Percentiles rank a stretch among this genome's conserved stretches.
These are phyloP conservation scores for Apteryx mantelli DNA, from an alignment of 2,113 vertebrate genomes.

Conservation along the genomic window DNA sequence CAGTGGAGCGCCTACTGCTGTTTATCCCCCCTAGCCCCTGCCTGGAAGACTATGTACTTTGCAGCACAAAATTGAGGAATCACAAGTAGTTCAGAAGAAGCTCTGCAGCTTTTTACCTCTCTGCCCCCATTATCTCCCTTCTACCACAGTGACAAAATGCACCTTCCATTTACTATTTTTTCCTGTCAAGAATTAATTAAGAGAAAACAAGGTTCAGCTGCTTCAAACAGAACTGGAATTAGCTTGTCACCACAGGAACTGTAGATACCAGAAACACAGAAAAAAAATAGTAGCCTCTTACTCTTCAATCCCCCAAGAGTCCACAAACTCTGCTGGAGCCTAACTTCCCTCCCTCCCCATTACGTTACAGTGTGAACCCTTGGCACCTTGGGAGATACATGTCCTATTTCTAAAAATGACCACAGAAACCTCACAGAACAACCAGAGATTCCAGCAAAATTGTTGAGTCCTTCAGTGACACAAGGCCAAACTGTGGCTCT, in stretches of 20 bases:
- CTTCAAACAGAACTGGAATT: neutral
- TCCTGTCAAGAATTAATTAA: neutral
- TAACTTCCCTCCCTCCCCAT: neutral
- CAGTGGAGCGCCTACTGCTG: rapidly evolving
- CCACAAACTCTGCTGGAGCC: neutral
- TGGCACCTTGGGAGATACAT: neutral
- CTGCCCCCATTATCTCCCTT: neutral
- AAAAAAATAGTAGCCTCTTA: neutral
- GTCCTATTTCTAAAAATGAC: neutral
- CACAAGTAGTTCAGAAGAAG: neutral
- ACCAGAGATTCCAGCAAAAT: neutral
- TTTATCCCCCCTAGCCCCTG: neutral
- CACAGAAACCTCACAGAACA: neutral
- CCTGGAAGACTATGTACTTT: neutral
- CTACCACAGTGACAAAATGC: neutral
- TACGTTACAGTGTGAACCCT: neutral
- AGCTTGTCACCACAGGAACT: neutral
- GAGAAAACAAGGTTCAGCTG: neutral
- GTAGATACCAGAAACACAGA: neutral
- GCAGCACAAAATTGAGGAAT: neutral
- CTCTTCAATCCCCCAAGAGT: neutral
- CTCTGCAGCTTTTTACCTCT: neutral
- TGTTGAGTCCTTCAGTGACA: neutral
- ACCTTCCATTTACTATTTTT: neutral
- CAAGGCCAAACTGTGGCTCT: neutral